phyloP scores from a whole-genome alignment of 2,888 invertebrate genomes.

The Epistrophe eligans region DNA sequence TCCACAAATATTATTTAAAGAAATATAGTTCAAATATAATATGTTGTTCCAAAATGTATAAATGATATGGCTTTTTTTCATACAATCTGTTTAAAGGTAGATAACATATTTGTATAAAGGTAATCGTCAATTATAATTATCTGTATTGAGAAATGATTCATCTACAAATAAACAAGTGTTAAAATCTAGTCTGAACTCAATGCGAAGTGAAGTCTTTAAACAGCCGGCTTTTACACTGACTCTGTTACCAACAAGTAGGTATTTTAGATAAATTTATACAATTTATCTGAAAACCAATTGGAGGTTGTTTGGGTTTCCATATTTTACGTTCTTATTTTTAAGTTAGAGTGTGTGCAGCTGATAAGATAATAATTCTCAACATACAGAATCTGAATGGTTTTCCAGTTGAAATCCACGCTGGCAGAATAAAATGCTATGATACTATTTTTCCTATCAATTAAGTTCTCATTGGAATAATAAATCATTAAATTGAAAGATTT shows the following conservation, averaged over 20 bases:
- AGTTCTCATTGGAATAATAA: not conserved
- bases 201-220: not conserved
- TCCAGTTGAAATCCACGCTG: conserved; percentile 62
- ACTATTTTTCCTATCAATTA: not conserved
- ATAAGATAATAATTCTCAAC: conserved; percentile 39
- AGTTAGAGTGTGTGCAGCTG: conserved; percentile 24
- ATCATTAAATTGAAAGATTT: not conserved
- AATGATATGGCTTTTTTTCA: not conserved
- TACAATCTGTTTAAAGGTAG: not conserved
- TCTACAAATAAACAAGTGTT: not conserved
- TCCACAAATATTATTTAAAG: not conserved
- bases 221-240: conserved; percentile 13
- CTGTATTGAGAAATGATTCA: not conserved
- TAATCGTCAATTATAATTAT: not conserved
- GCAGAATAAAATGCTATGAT: conserved; percentile 47
- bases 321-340: not conserved
- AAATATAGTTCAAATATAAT: not conserved
- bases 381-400: not conserved
- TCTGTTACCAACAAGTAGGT: conserved; percentile 24
- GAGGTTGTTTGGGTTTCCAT: not conserved
- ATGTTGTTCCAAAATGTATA: not conserved
- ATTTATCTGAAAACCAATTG: conserved; percentile 7
- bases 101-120: not conserved
- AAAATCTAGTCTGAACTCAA: not conserved
- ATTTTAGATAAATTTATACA: not conserved